phyloP scores from a whole-genome alignment of 2,888 invertebrate genomes.

The Cryptocheilus praepositus region DNA sequence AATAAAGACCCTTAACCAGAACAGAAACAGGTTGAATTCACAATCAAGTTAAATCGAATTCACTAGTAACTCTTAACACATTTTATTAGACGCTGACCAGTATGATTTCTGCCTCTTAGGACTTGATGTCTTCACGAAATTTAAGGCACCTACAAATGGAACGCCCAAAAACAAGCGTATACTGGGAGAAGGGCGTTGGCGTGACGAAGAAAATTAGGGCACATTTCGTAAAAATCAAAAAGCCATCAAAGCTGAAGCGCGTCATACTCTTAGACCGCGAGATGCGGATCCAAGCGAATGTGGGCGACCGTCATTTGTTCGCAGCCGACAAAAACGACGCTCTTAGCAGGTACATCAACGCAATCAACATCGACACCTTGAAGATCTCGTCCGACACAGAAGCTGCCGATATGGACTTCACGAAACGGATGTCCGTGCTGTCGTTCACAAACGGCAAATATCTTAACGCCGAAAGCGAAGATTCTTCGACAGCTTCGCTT shows the following conservation, averaged over 20 bases:
- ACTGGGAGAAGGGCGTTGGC: too few species aligned
- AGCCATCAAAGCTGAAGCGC: slow-evolving; percentile 44
- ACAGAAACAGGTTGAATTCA: too few species aligned
- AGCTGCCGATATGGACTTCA: slow-evolving; percentile 44
- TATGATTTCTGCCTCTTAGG: slow-evolving; percentile 20
- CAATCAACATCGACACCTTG: slow-evolving; percentile 49
- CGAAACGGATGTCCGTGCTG: slow-evolving; percentile 47
- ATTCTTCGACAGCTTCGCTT: too few species aligned
- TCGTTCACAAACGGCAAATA: slow-evolving; percentile 27
- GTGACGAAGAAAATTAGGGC: slow-evolving; percentile 24
- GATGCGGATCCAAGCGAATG: slow-evolving; percentile 29
- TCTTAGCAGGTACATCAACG: slow-evolving; percentile 26
- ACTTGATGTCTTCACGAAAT: slow-evolving; percentile 1
- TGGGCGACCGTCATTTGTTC: slow-evolving; percentile 15
- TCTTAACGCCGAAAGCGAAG: too few species aligned
- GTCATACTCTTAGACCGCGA: slow-evolving; percentile 39
- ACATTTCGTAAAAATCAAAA: slow-evolving; percentile 41
- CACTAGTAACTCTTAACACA: too few species aligned
- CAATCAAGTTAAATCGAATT: too few species aligned
- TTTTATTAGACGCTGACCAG: too few species aligned
- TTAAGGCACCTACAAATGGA: too few species aligned
- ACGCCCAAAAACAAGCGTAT: too few species aligned
- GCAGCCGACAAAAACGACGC: slow-evolving; percentile 22
- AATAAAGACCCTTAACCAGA: too few species aligned
- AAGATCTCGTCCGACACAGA: slow-evolving; percentile 53